Percentiles rank a stretch among this genome's conserved stretches.
Evolutionary conservation across 1,140 invertebrate species (phyloP).

Genomic region (Bombus confusus): DNA sequence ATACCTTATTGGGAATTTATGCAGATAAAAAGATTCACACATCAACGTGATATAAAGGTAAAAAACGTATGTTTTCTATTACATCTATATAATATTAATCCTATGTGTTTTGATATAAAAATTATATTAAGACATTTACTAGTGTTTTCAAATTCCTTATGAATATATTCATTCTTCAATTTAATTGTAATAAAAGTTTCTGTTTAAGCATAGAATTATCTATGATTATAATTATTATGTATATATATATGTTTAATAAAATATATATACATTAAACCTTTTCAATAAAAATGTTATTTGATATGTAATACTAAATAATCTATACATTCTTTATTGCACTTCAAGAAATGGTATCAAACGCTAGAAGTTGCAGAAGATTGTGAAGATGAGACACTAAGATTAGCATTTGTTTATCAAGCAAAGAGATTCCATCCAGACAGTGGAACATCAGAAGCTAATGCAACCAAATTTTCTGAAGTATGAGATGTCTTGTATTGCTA

Average conservation of each 20-base stretch:
- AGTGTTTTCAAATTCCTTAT: not conserved
- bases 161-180: not conserved
- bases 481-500: not conserved
- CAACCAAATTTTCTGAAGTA: conserved; percentile 88
- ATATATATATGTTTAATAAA: not conserved
- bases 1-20: conserved; percentile 6
- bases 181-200: not conserved
- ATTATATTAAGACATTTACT: not conserved
- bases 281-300: too few relatives aligned
- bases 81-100: not conserved
- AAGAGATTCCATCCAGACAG: conserved; percentile 94
- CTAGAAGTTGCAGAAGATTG: conserved; percentile 86
- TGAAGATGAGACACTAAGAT: conserved; percentile 87
- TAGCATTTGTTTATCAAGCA: conserved; percentile 89
- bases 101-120: not conserved
- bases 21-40: conserved; percentile 33
- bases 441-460: conserved; percentile 85
- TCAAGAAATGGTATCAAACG: conserved; percentile 86
- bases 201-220: not conserved
- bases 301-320: not conserved
- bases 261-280: not conserved
- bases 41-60: conserved; percentile 33
- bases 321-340: conserved; percentile 32
- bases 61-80: not conserved
- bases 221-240: not conserved